Percentiles rank a stretch among this genome's conserved stretches.
These are phyloP conservation scores for Gila robusta DNA, from an alignment of 2,797 vertebrate genomes.

Conservation along the genomic window DNA sequence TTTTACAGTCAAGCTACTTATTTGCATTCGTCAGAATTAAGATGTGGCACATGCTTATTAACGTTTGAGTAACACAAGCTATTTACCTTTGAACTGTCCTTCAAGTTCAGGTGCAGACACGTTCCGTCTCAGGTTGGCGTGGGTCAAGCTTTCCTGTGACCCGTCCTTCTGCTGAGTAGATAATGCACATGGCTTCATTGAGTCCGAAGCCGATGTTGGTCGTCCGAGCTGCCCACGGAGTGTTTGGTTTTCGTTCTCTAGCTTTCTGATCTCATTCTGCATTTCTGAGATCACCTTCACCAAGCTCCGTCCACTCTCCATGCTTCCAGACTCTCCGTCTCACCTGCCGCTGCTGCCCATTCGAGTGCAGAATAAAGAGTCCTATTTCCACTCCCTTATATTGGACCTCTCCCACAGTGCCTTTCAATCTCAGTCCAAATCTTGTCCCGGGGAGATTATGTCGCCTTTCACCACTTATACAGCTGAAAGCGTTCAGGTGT, in stretches of 20 bases:
- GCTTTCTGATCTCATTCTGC: conserved; percentile 85
- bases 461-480: conserved; percentile 83
- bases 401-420: conserved; percentile 35
- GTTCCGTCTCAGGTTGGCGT: conserved; percentile 69
- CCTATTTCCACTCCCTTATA: conserved; percentile 43
- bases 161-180: conserved; percentile 41
- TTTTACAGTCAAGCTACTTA: not conserved
- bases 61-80: not conserved
- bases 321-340: conserved; percentile 71
- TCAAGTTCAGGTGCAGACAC: conserved; percentile 68
- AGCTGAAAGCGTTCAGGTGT: conserved; percentile 75
- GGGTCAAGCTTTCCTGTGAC: conserved; percentile 57
- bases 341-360: conserved; percentile 70
- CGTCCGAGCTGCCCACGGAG: conserved; percentile 76
- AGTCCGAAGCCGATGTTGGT: conserved; percentile 10
- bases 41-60: not conserved
- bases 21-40: not conserved
- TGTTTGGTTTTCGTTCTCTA: conserved; percentile 87
- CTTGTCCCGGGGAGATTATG: conserved; percentile 78
- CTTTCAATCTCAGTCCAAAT: conserved; percentile 80
- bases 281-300: conserved; percentile 86
- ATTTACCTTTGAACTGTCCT: conserved; percentile 81
- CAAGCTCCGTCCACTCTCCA: conserved; percentile 84
- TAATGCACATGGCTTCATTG: conserved; percentile 7
- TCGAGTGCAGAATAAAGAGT: conserved; percentile 58